Evolutionary conservation across 35 echinoderm and acorn worm species (phyloP).

Genomic region (Nesometra sesokonis): DNA sequence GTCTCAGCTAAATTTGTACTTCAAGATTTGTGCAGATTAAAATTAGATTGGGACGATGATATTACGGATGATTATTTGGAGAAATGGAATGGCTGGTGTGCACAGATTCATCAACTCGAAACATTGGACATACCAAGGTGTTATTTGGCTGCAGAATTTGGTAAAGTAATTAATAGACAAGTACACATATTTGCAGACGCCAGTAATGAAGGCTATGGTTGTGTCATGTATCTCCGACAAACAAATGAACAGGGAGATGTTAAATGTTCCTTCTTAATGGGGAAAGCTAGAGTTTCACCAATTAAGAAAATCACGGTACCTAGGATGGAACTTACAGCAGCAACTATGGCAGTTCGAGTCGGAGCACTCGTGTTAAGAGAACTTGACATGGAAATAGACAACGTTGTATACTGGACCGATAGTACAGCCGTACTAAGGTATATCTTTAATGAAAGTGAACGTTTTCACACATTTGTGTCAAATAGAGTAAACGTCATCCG

Average conservation of each 20-base stretch:
- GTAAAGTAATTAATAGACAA: conserved; percentile 9
- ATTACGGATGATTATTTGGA: conserved; percentile 17
- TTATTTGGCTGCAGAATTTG: conserved; percentile 18
- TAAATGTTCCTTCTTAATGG: background rate
- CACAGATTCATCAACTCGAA: conserved; percentile 39
- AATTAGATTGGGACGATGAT: conserved; percentile 40
- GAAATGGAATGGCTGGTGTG: conserved; percentile 42
- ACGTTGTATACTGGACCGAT: background rate
- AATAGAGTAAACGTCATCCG: background rate
- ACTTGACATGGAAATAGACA: background rate
- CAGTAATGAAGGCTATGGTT: conserved; percentile 18
- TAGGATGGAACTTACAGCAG: background rate
- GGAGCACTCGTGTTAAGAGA: background rate
- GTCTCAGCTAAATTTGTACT: conserved; percentile 49
- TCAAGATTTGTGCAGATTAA: conserved; percentile 19
- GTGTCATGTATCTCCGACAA: background rate
- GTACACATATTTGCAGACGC: conserved; percentile 33
- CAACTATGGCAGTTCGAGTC: background rate
- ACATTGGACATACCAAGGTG: conserved; percentile 29
- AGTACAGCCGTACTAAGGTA: background rate
- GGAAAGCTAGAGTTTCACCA: background rate
- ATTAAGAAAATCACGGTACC: conserved; percentile 1
- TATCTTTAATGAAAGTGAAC: background rate
- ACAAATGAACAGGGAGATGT: background rate
- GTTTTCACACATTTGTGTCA: background rate